Evolutionary conservation across 2,888 invertebrate genomes (phyloP).

Genomic region (Mycalesis mineus): DNA sequence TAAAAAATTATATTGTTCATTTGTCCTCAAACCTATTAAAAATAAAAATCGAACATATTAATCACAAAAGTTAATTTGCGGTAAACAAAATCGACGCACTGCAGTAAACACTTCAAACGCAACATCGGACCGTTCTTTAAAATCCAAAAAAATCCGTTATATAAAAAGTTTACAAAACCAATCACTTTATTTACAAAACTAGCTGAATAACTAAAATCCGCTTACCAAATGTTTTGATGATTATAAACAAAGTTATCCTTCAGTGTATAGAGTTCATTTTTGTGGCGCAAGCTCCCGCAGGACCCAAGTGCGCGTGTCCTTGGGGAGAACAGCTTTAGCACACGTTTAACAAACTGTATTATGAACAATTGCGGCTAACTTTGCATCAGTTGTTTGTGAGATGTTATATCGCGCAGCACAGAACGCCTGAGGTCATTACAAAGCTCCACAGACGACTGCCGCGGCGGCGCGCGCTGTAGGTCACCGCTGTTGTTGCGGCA

Average conservation of each 20-base stretch:
- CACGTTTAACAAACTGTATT: conserved; percentile 53
- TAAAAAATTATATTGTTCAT: no score
- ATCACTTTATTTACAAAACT: background rate
- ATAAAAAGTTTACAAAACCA: background rate
- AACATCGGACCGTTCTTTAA: background rate
- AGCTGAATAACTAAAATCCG: conserved; percentile 29
- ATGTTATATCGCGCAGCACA: conserved; percentile 59
- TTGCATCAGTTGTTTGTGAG: conserved; percentile 50
- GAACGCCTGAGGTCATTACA: conserved; percentile 77
- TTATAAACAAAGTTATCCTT: conserved; percentile 62
- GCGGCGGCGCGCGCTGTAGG: conserved; percentile 73
- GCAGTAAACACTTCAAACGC: conserved; percentile 2
- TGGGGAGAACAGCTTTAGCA: conserved; percentile 43
- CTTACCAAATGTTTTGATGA: conserved; percentile 52
- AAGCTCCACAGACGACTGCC: conserved; percentile 75
- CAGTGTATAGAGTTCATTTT: conserved; percentile 66
- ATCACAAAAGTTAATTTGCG: no score
- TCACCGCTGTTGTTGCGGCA: conserved; percentile 73
- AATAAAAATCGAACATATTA: background rate
- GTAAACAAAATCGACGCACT: conserved; percentile 9
- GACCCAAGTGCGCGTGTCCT: conserved; percentile 58
- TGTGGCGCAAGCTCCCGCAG: conserved; percentile 38
- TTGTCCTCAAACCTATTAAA: no score
- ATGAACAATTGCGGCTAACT: conserved; percentile 49
- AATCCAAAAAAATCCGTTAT: background rate